Conservation (phyloP, 2,888 invertebrate species). For the Acanthosepion pharaonis region DNA sequence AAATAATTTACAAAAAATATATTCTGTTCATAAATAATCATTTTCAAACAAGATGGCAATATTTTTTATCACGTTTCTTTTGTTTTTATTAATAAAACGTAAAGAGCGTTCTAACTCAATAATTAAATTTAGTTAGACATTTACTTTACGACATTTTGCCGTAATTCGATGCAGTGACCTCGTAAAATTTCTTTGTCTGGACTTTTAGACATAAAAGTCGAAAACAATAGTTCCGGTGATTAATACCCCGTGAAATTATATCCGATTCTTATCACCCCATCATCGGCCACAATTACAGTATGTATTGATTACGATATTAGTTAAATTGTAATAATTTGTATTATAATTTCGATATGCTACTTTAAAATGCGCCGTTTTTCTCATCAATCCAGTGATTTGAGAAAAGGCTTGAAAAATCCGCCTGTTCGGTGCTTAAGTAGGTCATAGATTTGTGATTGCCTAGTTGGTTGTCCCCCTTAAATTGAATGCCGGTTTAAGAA, state of each 20-base stretch:
- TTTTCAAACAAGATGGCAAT: background rate
- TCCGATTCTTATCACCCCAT: conserved; percentile 33
- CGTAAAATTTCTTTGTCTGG: conserved; percentile 33
- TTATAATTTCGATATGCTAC: background rate
- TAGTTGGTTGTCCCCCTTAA: background rate
- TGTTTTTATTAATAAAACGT: no score
- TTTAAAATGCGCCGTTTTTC: background rate
- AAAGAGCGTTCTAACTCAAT: background rate
- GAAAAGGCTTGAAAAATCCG: background rate
- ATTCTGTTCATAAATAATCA: background rate
- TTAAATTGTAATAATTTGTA: background rate
- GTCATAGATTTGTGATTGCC: background rate
- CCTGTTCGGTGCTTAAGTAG: background rate
- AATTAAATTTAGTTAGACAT: background rate
- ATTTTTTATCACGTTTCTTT: background rate
- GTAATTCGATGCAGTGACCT: conserved; percentile 13
- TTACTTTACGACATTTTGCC: background rate
- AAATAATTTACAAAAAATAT: background rate
- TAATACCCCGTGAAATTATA: conserved; percentile 33
- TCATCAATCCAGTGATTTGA: background rate
- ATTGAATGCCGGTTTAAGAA: background rate
- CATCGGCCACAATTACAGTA: background rate
- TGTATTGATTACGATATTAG: background rate
- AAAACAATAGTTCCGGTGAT: conserved; percentile 33
- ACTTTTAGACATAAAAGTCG: conserved; percentile 14